Conservation (phyloP, 2,888 invertebrate species). For the Poecilobothrus nobilitatus region DNA sequence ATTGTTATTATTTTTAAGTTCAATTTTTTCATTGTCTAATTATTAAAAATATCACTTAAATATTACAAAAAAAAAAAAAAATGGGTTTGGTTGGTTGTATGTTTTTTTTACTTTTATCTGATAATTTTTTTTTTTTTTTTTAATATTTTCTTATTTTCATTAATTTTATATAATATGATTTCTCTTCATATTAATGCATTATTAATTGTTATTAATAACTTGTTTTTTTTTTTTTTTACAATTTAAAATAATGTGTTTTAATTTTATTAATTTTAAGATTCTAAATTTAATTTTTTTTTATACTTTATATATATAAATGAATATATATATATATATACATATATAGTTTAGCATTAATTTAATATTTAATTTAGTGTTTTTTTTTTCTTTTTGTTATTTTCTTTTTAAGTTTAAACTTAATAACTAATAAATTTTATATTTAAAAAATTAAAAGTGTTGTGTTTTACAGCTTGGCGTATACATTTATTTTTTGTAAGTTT, state of each 20-base stretch:
- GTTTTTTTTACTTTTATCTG: not conserved
- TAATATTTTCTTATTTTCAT: not conserved
- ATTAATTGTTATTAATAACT: too few species aligned
- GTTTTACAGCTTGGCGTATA: slow-evolving; percentile 21
- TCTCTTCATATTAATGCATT: too few species aligned
- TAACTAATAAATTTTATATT: not conserved
- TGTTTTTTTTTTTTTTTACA: too few species aligned
- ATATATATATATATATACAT: not conserved
- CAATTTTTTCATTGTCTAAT: too few species aligned
- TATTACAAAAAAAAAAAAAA: not conserved
- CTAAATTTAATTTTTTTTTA: not conserved
- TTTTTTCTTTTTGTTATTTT: too few species aligned
- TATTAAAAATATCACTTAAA: slow-evolving; percentile 4
- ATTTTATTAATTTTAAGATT: not conserved
- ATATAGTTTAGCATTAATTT: not conserved
- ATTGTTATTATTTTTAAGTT: not conserved
- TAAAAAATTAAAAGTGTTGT: slow-evolving; percentile 7
- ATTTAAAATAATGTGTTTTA: too few species aligned
- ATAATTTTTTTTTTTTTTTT: not conserved
- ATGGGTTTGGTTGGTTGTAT: not conserved
- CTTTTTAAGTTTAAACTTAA: not conserved
- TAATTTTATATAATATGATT: too few species aligned
- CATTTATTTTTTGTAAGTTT: slow-evolving; percentile 14
- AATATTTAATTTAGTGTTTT: not conserved
- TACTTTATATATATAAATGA: not conserved